Base-by-base conservation (phyloP, 2,797 vertebrate genomes). In the Eleutherodactylus coqui region DNA sequence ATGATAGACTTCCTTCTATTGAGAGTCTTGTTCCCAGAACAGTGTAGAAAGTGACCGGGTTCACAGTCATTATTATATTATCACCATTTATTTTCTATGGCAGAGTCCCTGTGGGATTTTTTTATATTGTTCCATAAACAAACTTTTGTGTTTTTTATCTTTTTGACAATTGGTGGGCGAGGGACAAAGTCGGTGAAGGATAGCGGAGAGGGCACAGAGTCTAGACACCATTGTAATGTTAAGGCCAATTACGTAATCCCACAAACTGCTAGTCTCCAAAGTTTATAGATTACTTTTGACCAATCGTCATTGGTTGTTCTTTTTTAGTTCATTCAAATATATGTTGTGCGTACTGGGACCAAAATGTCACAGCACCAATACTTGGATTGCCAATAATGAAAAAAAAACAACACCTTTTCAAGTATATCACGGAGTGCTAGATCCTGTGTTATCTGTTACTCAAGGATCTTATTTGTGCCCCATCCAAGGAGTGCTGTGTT, bases 1-100 rank as follows among this genome's bases (percentile, higher is more conserved):
- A 36, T 85, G 45, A 51, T 78, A 51, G 21, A 85, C 80, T 88
- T 88, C 87, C 80, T 87, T 62, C 67, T 51, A 88, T 86, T 82
- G 70, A 58, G 27, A 70, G 76, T 55, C 34, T 73, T 53, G 73
- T 83, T 89, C 75, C 79, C 34, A 85, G 49, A 41, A n/a, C 43
- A 53, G 29, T 34, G 34, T 78, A 62, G 27, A 69, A 85, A 67
- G 79, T 69, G 43, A 69, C 64, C 29, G 21, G n/a, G 29, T 17
- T 29, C 19, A 62, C n/a, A 36, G 29, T 60, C 24, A n/a, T 47
- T 27, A 43, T 67, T 70, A 38, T 75, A n/a, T 62, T 83, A 11
- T 60, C 13, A 55, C 45, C 53, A 8, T 45, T 24, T 47, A 45
- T 47, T 58, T 83, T 75, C 38, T 47, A 34, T 70, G 53, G 41